Conservation (phyloP, 2,888 invertebrate genomes). For the Galeruca laticollis region DNA sequence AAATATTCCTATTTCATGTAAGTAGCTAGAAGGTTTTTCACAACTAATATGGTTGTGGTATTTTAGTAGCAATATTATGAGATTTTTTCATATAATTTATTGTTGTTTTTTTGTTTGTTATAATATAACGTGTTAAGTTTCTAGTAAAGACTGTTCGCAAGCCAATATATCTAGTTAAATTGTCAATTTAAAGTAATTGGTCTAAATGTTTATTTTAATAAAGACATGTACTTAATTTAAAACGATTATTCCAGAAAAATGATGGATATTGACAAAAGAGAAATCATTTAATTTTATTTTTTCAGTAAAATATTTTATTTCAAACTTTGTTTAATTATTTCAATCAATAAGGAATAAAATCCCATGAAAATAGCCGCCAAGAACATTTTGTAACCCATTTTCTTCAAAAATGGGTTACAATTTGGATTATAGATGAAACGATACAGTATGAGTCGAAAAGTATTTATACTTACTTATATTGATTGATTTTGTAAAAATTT, state of each 20-base stretch:
- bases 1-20: conserved; percentile 10
- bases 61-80: conserved; percentile 50
- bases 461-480: no score
- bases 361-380: no score
- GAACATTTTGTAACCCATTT: no score
- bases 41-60: conserved; percentile 24
- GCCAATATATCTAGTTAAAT: conserved; percentile 15
- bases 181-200: conserved; percentile 25
- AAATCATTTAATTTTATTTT: conserved; percentile 1
- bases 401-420: no score
- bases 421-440: no score
- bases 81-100: conserved; percentile 47
- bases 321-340: no score
- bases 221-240: conserved; percentile 29
- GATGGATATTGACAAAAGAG: not conserved
- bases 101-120: conserved; percentile 48
- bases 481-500: no score
- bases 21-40: conserved; percentile 8
- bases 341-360: no score
- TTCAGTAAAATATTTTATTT: no score
- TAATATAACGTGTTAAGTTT: conserved; percentile 40
- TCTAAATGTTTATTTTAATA: conserved; percentile 28
- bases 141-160: conserved; percentile 44
- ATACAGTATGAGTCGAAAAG: no score
- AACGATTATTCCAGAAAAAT: conserved; percentile 9